Evolutionary conservation across 1,140 invertebrate species (phyloP).

Genomic region (Neodiprion fabricii): DNA sequence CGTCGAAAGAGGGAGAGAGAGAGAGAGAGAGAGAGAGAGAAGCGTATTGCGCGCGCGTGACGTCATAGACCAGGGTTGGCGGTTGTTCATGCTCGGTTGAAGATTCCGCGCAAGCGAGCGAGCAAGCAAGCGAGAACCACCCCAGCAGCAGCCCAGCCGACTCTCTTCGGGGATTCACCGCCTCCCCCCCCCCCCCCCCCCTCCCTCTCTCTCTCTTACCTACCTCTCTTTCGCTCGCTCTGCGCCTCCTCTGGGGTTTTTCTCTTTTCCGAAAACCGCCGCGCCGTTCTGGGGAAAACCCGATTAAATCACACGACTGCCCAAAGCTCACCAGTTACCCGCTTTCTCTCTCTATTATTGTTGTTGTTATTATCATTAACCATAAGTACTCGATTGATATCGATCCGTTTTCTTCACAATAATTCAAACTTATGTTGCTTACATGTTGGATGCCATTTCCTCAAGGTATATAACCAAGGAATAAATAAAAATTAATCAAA

Average conservation of each 20-base stretch:
- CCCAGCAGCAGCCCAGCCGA: background rate
- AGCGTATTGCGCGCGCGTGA: background rate
- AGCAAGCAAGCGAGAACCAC: background rate
- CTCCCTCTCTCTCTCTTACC: slow-evolving; percentile 24
- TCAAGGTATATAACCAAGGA: no score
- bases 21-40: background rate
- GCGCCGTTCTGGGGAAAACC: background rate
- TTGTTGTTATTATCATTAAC: no score
- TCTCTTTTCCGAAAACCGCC: slow-evolving; percentile 13
- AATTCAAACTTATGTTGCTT: no score
- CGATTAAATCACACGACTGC: background rate
- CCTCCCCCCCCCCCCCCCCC: slow-evolving; percentile 19
- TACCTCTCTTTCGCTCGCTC: slow-evolving; percentile 21
- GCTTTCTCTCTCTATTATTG: no score
- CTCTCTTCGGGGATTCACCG: slow-evolving; percentile 4
- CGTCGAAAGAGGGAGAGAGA: no score
- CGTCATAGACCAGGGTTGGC: background rate
- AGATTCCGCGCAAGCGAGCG: slow-evolving; percentile 6
- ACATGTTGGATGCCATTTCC: no score
- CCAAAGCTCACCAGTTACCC: background rate
- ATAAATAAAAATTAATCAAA: no score
- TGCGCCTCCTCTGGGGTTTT: slow-evolving; percentile 12
- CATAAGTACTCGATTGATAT: no score
- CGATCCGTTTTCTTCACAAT: no score
- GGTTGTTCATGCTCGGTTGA: background rate